Evolutionary conservation across 2,797 vertebrate genomes (phyloP).

Genomic region (Crypturellus tataupa): DNA sequence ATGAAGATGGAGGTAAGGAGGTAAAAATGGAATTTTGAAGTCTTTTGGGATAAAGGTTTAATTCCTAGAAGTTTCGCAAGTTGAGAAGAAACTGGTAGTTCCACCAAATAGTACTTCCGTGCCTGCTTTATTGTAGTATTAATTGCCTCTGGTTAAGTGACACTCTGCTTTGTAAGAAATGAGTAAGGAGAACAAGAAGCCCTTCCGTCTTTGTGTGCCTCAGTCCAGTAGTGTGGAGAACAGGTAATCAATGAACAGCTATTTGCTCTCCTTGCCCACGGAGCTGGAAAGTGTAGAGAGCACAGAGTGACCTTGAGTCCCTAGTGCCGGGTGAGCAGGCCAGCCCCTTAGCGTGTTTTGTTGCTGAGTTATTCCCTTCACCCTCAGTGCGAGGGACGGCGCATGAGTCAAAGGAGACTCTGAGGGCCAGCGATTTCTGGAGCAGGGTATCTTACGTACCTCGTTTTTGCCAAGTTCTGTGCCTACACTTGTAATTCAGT

Average conservation of each 20-base stretch:
- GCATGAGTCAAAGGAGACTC: conserved; percentile 45
- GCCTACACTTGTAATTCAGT: conserved; percentile 30
- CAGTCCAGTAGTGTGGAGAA: background rate
- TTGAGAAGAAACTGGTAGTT: background rate
- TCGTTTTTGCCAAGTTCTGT: conserved; percentile 16
- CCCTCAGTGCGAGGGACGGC: background rate
- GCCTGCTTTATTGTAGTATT: background rate
- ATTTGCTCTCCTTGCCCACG: background rate
- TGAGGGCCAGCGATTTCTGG: background rate
- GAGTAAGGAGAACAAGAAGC: background rate
- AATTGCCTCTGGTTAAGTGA: background rate
- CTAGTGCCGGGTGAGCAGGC: background rate
- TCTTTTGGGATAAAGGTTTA: background rate
- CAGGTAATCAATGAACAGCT: background rate
- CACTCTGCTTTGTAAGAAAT: background rate
- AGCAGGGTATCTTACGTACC: background rate
- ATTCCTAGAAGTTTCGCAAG: background rate
- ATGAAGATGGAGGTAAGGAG: background rate
- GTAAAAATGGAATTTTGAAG: background rate
- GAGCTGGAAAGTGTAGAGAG: background rate
- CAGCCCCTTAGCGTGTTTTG: background rate
- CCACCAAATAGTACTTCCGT: background rate
- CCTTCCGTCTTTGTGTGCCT: background rate
- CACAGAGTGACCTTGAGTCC: background rate
- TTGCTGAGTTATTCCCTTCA: conserved; percentile 6